Base-by-base conservation (phyloP, 2,113 vertebrate species). In the Psephotus haematonotus region DNA sequence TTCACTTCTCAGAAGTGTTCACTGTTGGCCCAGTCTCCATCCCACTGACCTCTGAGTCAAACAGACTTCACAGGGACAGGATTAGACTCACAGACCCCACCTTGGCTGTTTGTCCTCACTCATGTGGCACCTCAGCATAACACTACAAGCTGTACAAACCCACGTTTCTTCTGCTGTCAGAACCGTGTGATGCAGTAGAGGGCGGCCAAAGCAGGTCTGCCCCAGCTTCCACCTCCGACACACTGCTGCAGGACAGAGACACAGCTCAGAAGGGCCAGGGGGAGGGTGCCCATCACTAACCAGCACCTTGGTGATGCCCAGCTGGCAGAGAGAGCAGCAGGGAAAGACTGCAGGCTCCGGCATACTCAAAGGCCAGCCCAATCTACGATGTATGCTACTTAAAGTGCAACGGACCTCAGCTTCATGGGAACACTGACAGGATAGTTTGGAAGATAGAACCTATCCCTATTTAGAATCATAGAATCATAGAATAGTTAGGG, bases 121-220 rank as follows among this genome's bases (percentile, higher is more conserved):
- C 69, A 31, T 1, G 4, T 60, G n/a, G 27, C 31, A 60, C 13
- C n/a, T 60, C 57, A 81, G 46, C 62, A 31, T 23, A 62, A 76
- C 53, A 8, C 39, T 37, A 24, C 10, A 37, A 37, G 44, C 29
- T 49, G 39, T 60, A 57, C 35, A 88, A 88, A 33, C 8, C 13
- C 43, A 28, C 12, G 6, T 79, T 79, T 41, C 43, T 69, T 35
- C 72, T 63, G 29, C 47, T 57, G 24, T n/a, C 35, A 37, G 41
- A 63, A 68, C 8, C 0, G 0, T 1, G 0, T 24, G 24, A 31
- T 19, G 4, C 28, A 44, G 46, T 13, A 60, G 31, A 31, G 0
- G 1, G 25, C 17, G 16, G 39, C n/a, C 87, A 72, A 82, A 82
- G 41, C 16, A n/a, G 33, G 14, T 80, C 28, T 78, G 27, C n/a